A percentile compares a stretch with the other conserved stretches of the same genome.
phyloP scores from a whole-genome alignment of 2,113 vertebrate species.

The Dendrocopos noguchii region DNA sequence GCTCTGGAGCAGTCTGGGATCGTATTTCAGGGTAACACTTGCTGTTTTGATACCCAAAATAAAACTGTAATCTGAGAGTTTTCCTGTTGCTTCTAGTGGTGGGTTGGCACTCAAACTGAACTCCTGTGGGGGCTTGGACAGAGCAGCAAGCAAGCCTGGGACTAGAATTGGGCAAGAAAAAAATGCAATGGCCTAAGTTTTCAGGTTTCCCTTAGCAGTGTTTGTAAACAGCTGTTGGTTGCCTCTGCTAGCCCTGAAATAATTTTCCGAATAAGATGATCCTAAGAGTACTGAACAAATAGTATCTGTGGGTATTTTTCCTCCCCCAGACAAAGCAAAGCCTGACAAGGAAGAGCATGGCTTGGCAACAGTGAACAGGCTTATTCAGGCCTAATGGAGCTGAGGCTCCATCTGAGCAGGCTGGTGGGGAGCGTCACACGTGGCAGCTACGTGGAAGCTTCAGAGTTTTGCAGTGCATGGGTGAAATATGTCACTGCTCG shows the following conservation, averaged over 20 bases:
- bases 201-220: not conserved
- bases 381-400: not conserved
- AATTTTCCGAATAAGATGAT: not conserved
- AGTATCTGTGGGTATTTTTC: not conserved
- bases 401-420: not conserved
- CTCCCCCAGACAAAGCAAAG: not conserved
- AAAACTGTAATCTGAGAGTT: not conserved
- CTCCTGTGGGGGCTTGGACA: not conserved
- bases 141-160: not conserved
- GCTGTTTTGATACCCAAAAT: not conserved
- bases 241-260: not conserved
- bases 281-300: not conserved
- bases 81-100: not conserved
- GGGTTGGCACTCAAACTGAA: not conserved
- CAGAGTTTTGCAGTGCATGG: accelerated
- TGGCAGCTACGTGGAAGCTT: not conserved
- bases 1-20: not conserved
- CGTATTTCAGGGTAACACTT: not conserved
- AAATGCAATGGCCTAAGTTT: not conserved
- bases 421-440: not conserved
- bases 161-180: not conserved
- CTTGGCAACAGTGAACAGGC: accelerated
- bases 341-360: not conserved
- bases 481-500: accelerated
- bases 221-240: not conserved